Base-by-base conservation (phyloP, 2,888 invertebrate species). In the Macrosoma leucophasiata region DNA sequence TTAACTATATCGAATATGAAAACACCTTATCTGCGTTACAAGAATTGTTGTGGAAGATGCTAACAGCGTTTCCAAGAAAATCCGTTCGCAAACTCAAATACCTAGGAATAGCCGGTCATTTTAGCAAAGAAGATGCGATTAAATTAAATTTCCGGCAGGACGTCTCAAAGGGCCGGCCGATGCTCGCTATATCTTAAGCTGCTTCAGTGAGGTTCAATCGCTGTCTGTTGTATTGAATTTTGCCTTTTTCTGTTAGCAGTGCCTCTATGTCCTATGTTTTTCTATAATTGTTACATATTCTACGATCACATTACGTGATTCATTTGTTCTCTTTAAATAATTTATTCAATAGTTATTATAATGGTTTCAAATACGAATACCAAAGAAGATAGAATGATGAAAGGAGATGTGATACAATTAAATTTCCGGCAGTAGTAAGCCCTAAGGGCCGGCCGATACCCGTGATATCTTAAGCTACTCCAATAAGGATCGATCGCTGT, bases 111-210 rank as follows among this genome's bases (percentile, higher is more conserved):
- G 59, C 58, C 41, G 64, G 55, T 66, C 64, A 66, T 64, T 72
- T 65, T 65, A 58, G n/a, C 55, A 68, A 68, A 73, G 71, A 75
- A 73, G 76, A 74, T 68, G 62, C 70, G 74, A 78, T 78, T 74
- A 78, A 79, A 78, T 79, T 76, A 75, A 79, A 79, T 75, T 74
- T 78, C 74, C 77, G 65, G 64, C 52, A 58, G 63, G 62, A 73
- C 66, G 65, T 71, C 74, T 78, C 78, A 79, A 81, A 78, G 77
- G 76, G 65, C 59, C 61, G 52, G 55, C 51, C 69, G 67, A 72
- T 72, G 61, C 68, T 64, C 62, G 72, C 73, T 76, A 79, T 81
- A 79, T 78, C 77, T 74, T 71, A 67, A 70, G 68, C 62, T 56
- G 59, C 52, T 55, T 53, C 52, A 45, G 52, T 51, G 55, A 64